Base-by-base conservation (phyloP, 2,797 vertebrate genomes). In the Eulemur mongoz region DNA sequence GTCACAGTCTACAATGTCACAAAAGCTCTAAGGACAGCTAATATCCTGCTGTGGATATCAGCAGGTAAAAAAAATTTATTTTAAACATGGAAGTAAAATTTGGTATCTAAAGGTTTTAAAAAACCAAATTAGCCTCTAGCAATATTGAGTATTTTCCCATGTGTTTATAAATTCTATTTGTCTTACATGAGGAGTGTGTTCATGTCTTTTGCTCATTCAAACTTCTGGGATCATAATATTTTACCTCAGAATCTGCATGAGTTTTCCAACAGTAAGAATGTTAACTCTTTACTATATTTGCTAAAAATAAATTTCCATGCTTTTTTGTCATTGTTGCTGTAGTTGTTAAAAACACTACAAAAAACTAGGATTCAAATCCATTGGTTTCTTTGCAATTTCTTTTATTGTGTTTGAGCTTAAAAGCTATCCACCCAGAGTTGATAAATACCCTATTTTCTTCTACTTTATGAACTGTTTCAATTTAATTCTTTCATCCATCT, bases 351-450 rank as follows among this genome's bases (percentile, higher is more conserved):
- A n/a, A 82, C 12, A 89, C 1, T 82, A 22, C 17, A 70, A 89
- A 73, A 96, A 89, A 92, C 76, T 52, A 22, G 82, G 76, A 45
- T 89, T 97, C 63, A 94, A 89, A 93, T 67, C 8, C 76, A 83
- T 18, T 86, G n/a, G 91, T 69, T 80, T 84, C 32, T 93, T 63
- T 61, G 17, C 15, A 81, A 32, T 94, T 92, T 87, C 54, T 96
- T 93, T 45, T 80, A 40, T 4, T 75, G 15, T 57, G 12, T 80
- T 80, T 65, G 40, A 85, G 27, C 8, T 94, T 32, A 50, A 93
- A 84, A 90, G 45, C 91, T 67, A 92, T 45, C 12, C 30, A 38
- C 13, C 13, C 70, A 43, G 43, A 94, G 32, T 32, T 89, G 69
- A 91, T 69, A 81, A 93, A 93, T 27, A 75, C 3, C n/a, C 23